Evolutionary conservation across 2,113 vertebrate genomes (phyloP).

Genomic region (Merops nubicus): DNA sequence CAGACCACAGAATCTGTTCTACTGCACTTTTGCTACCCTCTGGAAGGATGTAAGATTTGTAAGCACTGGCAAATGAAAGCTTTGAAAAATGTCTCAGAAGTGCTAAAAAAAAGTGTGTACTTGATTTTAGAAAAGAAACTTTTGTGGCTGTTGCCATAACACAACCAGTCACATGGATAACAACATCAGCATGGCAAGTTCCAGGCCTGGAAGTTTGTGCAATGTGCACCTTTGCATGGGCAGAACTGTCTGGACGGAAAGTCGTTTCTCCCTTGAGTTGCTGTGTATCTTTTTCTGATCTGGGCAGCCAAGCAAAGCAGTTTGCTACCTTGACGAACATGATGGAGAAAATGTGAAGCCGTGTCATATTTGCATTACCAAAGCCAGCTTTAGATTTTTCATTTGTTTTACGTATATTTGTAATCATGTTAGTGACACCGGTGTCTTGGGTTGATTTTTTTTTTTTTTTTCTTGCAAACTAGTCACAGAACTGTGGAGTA

Average conservation of each 20-base stretch:
- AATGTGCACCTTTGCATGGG: background rate
- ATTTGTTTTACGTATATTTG: background rate
- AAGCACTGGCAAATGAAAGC: slow-evolving; percentile 15
- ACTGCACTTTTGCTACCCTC: slow-evolving; percentile 74
- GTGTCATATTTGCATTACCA: background rate
- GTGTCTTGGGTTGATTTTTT: background rate
- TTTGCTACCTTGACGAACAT: background rate
- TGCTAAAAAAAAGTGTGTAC: background rate
- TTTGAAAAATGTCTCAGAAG: slow-evolving; percentile 11
- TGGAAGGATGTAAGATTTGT: slow-evolving; percentile 60
- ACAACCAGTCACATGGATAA: background rate
- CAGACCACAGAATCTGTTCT: slow-evolving; percentile 73
- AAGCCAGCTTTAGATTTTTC: background rate
- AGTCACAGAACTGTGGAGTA: background rate
- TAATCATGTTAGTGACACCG: background rate
- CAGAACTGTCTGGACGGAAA: accelerated
- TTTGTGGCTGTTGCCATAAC: background rate
- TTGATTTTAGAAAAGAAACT: background rate
- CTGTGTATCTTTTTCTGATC: background rate
- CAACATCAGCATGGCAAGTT: background rate
- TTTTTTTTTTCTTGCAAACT: background rate
- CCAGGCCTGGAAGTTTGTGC: background rate
- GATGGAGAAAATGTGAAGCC: background rate
- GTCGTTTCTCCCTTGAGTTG: background rate
- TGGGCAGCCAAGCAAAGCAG: background rate